Evolutionary conservation across 1,140 invertebrate genomes (phyloP).

Genomic region (Bombyx mori): ASM3026992v2 NC_085113.1:4897001-4897500

Average conservation of each 20-base stretch:
- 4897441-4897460: too few relatives aligned
- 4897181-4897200: neutral
- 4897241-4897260: conserved; percentile 40
- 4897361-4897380: conserved; percentile 13
- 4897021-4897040: too few relatives aligned
- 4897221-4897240: conserved; percentile 22
- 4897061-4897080: too few relatives aligned
- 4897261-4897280: conserved; percentile 60
- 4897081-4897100: too few relatives aligned
- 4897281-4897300: conserved; percentile 56
- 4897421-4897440: too few relatives aligned
- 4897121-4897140: too few relatives aligned
- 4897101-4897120: too few relatives aligned
- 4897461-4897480: too few relatives aligned
- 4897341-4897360: conserved; percentile 48
- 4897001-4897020: too few relatives aligned
- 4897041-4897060: too few relatives aligned
- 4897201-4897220: conserved; percentile 21
- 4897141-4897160: neutral
- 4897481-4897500: too few relatives aligned
- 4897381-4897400: conserved; percentile 19
- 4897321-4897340: conserved; percentile 47
- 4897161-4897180: conserved; percentile 11
- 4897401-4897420: conserved; percentile 10
- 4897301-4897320: conserved; percentile 45